Percentiles rank a stretch among this genome's conserved stretches.
These are phyloP conservation scores for Rhyacophila brunnea DNA, from an alignment of 1,140 invertebrate genomes.

Conservation along the genomic window DNA sequence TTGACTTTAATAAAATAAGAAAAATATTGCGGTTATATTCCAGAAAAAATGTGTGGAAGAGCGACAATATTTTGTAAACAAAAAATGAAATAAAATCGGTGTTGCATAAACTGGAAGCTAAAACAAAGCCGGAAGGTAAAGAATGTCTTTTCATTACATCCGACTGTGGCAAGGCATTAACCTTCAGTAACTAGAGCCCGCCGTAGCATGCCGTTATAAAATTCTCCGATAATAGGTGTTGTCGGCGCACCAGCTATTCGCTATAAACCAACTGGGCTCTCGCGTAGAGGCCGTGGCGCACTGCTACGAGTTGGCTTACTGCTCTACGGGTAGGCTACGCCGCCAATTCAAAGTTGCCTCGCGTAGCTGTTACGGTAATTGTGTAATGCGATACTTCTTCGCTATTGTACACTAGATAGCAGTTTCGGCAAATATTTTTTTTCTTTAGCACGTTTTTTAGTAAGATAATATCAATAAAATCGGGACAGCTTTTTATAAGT, in stretches of 20 bases:
- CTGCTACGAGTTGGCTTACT: constrained; percentile 2
- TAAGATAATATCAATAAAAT: too few species aligned
- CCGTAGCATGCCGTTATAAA: constrained; percentile 16
- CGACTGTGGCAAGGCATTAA: constrained; percentile 7
- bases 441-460: too few species aligned
- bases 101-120: too few species aligned
- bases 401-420: neutral
- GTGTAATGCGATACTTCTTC: constrained; percentile 18
- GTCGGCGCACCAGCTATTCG: constrained; percentile 6
- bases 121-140: neutral
- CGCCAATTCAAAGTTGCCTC: constrained; percentile 12
- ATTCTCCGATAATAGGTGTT: constrained; percentile 29
- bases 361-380: constrained; percentile 19
- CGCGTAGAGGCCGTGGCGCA: neutral
- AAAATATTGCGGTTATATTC: too few species aligned
- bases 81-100: too few species aligned
- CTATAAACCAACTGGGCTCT: constrained; percentile 6
- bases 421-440: too few species aligned
- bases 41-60: too few species aligned
- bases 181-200: constrained; percentile 1
- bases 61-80: too few species aligned
- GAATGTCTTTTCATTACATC: constrained; percentile 19
- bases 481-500: too few species aligned
- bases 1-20: too few species aligned
- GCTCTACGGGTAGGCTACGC: constrained; percentile 4